These are phyloP conservation scores for Phacellophora camtschatica DNA, from an alignment of 30 jellyfish, hydroid and myxozoan species.

Conservation along the genomic window DNA sequence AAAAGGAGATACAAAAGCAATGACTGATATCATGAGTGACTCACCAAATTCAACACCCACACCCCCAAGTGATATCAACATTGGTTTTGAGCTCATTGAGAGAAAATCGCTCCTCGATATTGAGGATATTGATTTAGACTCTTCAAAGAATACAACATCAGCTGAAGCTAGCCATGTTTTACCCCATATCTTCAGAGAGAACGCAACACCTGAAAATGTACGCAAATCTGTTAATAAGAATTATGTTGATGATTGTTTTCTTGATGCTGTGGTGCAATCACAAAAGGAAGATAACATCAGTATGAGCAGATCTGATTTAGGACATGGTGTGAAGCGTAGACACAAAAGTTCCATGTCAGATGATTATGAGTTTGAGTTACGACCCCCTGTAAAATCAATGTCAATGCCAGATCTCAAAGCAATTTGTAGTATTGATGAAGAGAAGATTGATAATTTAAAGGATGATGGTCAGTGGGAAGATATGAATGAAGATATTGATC, in stretches of 20 bases:
- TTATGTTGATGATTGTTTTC: not conserved
- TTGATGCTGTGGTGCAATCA: no score
- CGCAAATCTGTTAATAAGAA: not conserved
- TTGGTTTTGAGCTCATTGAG: conserved; percentile 4
- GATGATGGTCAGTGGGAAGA: not conserved
- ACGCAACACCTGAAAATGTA: conserved; percentile 42
- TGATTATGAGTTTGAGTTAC: not conserved
- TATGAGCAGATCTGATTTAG: conserved; percentile 15
- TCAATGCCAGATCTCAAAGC: conserved; percentile 63
- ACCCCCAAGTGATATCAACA: not conserved
- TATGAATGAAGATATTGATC: not conserved
- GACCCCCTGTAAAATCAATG: conserved; percentile 33
- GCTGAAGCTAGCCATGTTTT: conserved; percentile 3
- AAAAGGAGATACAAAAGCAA: not conserved
- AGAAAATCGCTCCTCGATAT: conserved; percentile 30
- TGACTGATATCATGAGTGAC: not conserved
- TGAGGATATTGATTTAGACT: not conserved
- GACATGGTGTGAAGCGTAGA: not conserved
- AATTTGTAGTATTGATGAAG: conserved; percentile 15
- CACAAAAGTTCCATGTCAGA: no score
- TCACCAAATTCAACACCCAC: conserved; percentile 13
- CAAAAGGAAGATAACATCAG: conserved; percentile 8
- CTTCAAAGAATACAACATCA: not conserved
- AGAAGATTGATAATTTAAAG: not conserved
- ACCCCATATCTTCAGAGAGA: conserved; percentile 45